Base-by-base conservation (phyloP, 37 sponge, comb jelly and placozoan genomes). In the Trichoplax adhaerens region DNA sequence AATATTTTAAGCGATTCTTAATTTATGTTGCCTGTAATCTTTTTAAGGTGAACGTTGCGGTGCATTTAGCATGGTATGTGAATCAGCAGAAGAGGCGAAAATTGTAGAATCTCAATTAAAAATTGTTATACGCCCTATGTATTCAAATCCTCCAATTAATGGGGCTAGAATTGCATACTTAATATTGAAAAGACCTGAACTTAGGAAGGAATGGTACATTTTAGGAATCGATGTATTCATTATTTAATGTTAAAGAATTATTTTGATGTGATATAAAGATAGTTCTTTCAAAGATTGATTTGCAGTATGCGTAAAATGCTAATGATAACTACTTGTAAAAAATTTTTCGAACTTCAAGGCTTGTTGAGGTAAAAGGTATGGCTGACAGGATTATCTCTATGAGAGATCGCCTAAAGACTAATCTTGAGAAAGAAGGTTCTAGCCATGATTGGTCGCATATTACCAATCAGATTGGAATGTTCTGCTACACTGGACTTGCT, bases 391-490 rank as follows among this genome's bases (percentile, higher is more conserved):
- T 87, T 58, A 77, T 85, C 52, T 65, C 73, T 5, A 95, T 95
- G 97, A 76, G 97, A 72, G 51, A 65, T 10, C 66, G 62, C 0
- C 80, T 95, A 54, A 70, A 75, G 49, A 78, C 81, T 49, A 77
- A 79, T 2, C 83, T 95, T 51, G 77, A 68, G 64, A 75, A 74
- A 46, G 78, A 80, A 74, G 89, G 89, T 88, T 88, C 92, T 2
- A 72, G 78, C n/a, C 83, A 76, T 6, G 71, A 90, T 74, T 96
- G 98, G 98, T 79, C 76, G 2, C 93, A 91, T 72, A 65, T 96
- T 52, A 77, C 75, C 1, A 72, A 83, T 55, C 98, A 96, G 87
- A 96, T 96, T 75, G 98, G 98, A 3, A 96, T 96, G 98, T 96
- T 96, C 73, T 88, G 86, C 53, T 91, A 82, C 84, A 83, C 83